Evolutionary conservation across 1,140 invertebrate genomes (phyloP), one percentile per base, ranked within the genome.

Genomic region (Ectropis grisescens): DNA sequence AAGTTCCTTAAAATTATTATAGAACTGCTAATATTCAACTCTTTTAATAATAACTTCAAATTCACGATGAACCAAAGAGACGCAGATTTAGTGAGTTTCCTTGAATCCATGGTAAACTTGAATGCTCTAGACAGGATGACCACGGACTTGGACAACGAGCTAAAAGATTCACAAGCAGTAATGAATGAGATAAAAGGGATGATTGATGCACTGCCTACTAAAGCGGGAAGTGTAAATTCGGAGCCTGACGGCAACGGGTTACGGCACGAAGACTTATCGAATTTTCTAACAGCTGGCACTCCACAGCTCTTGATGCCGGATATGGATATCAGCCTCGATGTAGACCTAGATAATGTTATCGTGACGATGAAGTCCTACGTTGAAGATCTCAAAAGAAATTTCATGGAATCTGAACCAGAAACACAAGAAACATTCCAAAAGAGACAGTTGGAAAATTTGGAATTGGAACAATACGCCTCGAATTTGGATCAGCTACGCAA

Each of bases 61-160:
- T n/a, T n/a, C n/a, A n/a, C n/a, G n/a, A n/a, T n/a, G n/a, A n/a
- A n/a, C n/a, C n/a, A 19, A 19, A 19, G 16, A 4, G 16, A 19
- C 16, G 16, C 16, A 19, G 16, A 19, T 19, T 19, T 19, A 3
- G 3, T 8, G 16, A 3, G 8, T 8, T 19, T 4, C 16, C 16
- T 19, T 4, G 16, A 62, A 29, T 53, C 59, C 7, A 34, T 62
- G 8, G 50, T 65, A 13, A 62, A 70, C 40, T 29, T 70, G 10
- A 52, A 72, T 30, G 58, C 60, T 13, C 40, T 79, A 14, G 59
- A 74, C 36, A 61, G 54, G 50, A 67, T 76, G 39, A 74, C 74
- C 2, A 39, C 57, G n/a, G 47, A 60, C 29, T 52, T 80, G 19
- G 61, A 68, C 28, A 49, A 56, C 37, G 69, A 76, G 37, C 43